Evolutionary conservation across 2,888 invertebrate genomes (phyloP), one percentile per base, ranked within the genome.

Genomic region (Eucera pruinosa): DNA sequence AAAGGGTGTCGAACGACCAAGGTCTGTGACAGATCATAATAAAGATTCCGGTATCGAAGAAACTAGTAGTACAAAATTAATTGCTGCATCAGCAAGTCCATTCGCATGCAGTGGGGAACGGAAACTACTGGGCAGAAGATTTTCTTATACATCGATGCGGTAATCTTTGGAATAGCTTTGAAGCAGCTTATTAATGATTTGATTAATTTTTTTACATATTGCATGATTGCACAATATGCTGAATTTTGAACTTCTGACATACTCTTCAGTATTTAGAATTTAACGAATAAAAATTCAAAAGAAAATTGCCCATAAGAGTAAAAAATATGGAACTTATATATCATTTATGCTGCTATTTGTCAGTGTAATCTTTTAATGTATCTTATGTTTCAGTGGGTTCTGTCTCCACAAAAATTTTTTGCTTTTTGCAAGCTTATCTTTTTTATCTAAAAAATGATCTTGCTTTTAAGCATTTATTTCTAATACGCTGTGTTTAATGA

Each of bases 91-190:
- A 23, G 91, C 93, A 30, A 94, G 93, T 88, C 93, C 94, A 60
- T 91, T 91, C 78, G 85, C 87, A 75, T 88, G 88, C 69, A 78
- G 89, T 89, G 82, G 92, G 87, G 88, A 93, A 88, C 66, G 92
- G 90, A 72, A 93, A 92, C 88, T 93, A 72, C 92, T 93, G 84
- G 93, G 92, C 80, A 93, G 95, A 85, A 93, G 95, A 77, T 95
- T 95, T 91, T 95, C 95, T 2, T 95, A 95, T 81, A 94, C 94
- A 57, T 94, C 94, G 9, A 94, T 94, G 78, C 92, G 94, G 94
- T 94, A 90, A 87, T 86, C 70, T 57, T 69, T 36, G 71, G 64
- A 72, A 47, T 62, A 68, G 79, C 58, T 83, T 72, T 72, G 68
- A 65, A 52, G 45, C 55, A 20, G 62, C 58, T 66, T 68, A 64